phyloP scores from a whole-genome alignment of 92 coral and sea anemone genomes.

The Epizoanthus scotinus region DNA sequence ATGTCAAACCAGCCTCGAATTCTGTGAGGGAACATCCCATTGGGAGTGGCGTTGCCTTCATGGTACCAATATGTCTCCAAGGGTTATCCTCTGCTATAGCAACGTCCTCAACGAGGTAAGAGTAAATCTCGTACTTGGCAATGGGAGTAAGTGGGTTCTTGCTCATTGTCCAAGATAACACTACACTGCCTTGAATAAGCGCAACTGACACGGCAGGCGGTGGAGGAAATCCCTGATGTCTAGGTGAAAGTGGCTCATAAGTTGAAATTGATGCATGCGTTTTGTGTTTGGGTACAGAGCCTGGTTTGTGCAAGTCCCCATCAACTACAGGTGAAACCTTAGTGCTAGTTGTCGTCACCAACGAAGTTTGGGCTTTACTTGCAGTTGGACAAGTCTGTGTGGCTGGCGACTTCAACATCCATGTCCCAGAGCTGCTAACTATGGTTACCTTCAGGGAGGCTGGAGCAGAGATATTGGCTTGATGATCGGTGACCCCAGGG shows the following conservation, averaged over 20 bases:
- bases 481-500: background rate
- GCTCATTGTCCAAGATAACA: background rate
- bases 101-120: slow-evolving; percentile 3
- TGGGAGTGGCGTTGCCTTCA: background rate
- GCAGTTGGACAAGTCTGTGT: too few species aligned
- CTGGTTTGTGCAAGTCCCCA: too few species aligned
- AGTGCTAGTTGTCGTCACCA: too few species aligned
- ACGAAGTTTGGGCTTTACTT: too few species aligned
- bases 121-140: background rate
- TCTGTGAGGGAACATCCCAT: slow-evolving; percentile 10
- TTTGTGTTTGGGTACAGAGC: too few species aligned
- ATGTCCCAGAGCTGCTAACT: too few species aligned
- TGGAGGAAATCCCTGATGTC: background rate
- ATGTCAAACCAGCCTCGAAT: slow-evolving; percentile 1
- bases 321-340: too few species aligned
- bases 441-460: background rate
- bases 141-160: slow-evolving; percentile 1
- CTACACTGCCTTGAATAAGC: background rate
- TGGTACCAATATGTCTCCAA: slow-evolving; percentile 8
- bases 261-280: too few species aligned
- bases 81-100: background rate
- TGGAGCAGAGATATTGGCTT: background rate
- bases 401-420: too few species aligned
- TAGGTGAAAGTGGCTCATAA: too few species aligned
- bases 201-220: background rate